Percentiles rank a stretch among this genome's conserved stretches.
phyloP scores from a whole-genome alignment of 2,888 invertebrate species.

The Epirrhoe alternata region DNA sequence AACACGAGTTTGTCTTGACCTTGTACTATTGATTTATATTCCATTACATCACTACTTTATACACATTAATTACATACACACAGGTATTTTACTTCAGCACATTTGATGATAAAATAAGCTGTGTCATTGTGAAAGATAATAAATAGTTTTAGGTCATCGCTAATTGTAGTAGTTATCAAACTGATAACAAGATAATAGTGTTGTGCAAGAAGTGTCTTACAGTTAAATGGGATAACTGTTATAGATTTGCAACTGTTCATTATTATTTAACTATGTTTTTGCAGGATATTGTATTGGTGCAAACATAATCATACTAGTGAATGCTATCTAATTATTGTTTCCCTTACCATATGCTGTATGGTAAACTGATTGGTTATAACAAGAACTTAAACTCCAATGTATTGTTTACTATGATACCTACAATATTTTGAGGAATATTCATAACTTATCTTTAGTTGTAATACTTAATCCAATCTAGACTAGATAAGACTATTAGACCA shows the following conservation, averaged over 20 bases:
- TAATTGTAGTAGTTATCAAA: not conserved
- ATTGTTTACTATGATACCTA: too few species aligned
- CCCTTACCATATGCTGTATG: not conserved
- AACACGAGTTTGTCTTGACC: conserved; percentile 13
- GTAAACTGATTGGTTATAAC: too few species aligned
- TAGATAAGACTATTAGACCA: too few species aligned
- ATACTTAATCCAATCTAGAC: too few species aligned
- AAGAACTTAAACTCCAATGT: too few species aligned
- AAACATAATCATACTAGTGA: not conserved
- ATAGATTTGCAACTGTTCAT: not conserved
- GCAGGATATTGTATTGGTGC: not conserved
- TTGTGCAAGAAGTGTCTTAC: not conserved
- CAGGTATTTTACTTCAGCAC: not conserved
- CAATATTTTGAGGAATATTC: too few species aligned
- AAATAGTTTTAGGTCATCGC: conserved; percentile 3
- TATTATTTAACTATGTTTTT: not conserved
- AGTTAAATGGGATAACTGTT: not conserved
- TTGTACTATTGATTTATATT: conserved; percentile 33
- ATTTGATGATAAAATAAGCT: conserved; percentile 14
- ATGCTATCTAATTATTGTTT: not conserved
- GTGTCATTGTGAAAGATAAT: conserved; percentile 16
- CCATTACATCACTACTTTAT: conserved; percentile 30
- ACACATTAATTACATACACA: not conserved
- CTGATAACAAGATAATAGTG: not conserved
- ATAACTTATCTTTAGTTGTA: too few species aligned